Percentiles rank a stretch among this genome's conserved stretches.
Conservation (phyloP, 2,113 vertebrate genomes). For the Zosterops japonicus region DNA sequence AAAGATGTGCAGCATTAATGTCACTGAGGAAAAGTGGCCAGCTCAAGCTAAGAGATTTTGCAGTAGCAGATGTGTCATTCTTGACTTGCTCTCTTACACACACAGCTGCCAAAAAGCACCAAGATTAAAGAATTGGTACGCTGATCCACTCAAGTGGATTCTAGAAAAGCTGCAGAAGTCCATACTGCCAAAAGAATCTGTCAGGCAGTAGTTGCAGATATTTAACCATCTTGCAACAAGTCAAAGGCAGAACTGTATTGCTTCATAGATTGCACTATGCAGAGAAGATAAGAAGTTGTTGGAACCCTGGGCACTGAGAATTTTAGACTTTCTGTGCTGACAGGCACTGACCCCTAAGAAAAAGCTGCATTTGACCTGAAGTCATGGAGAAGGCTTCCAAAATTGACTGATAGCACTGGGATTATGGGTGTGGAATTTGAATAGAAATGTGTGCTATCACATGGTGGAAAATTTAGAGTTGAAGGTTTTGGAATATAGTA, state of each 20-base stretch:
- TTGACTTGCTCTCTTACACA: background rate
- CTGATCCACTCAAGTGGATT: background rate
- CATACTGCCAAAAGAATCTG: background rate
- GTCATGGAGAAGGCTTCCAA: too few species aligned
- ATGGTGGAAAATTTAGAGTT: too few species aligned
- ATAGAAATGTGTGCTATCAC: too few species aligned
- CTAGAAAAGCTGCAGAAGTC: background rate
- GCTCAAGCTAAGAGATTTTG: background rate
- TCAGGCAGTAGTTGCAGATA: background rate
- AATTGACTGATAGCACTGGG: too few species aligned
- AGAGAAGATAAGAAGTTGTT: background rate
- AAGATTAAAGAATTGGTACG: background rate
- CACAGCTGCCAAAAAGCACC: background rate
- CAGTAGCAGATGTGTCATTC: background rate
- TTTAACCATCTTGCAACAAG: background rate
- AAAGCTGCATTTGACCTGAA: too few species aligned
- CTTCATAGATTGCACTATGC: background rate
- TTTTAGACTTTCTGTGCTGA: too few species aligned
- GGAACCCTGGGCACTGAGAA: too few species aligned
- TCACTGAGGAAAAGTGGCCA: background rate
- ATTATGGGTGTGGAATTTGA: too few species aligned
- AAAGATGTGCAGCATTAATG: fast-evolving
- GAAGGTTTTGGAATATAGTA: too few species aligned
- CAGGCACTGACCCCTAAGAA: too few species aligned
- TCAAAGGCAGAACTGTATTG: background rate